These are phyloP conservation scores for Drosophila seguyi DNA, from an alignment of 1,140 invertebrate species.

Conservation along the genomic window DNA sequence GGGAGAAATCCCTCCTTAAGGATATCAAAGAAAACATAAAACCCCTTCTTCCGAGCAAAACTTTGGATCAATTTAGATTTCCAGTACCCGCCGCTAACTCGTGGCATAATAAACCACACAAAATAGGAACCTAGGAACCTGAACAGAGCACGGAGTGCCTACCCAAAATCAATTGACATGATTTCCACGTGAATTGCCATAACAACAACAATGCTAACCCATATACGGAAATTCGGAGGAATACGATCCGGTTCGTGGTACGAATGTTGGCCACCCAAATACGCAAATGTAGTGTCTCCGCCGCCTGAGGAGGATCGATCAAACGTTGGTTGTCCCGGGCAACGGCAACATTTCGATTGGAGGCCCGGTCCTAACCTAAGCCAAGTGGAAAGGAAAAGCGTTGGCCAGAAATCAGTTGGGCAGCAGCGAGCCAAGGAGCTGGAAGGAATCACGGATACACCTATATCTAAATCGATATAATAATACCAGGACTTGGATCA, in stretches of 20 bases:
- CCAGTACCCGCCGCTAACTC: neutral
- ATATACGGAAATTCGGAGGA: constrained; percentile 24
- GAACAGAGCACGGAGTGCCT: constrained; percentile 6
- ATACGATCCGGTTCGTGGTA: constrained; percentile 68
- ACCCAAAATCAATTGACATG: constrained; percentile 77
- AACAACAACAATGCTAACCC: constrained; percentile 47
- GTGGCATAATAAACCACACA: constrained; percentile 26
- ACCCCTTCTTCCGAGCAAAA: neutral
- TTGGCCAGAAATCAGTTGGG: constrained; percentile 79
- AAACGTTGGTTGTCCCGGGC: constrained; percentile 48
- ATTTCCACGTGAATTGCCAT: constrained; percentile 52
- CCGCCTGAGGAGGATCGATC: constrained; percentile 51
- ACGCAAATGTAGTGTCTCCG: constrained; percentile 68
- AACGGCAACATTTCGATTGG: constrained; percentile 30
- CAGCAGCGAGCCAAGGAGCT: constrained; percentile 53
- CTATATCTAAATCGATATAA: neutral
- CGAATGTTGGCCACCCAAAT: constrained; percentile 75
- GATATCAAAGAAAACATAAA: neutral
- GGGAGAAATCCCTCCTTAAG: too few relatives aligned
- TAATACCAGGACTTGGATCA: neutral
- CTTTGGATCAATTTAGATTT: constrained; percentile 10
- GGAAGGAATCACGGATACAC: constrained; percentile 34
- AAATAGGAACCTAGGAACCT: neutral
- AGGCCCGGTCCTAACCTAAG: constrained; percentile 72
- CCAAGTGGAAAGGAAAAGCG: constrained; percentile 73